Evolutionary conservation across 2,113 vertebrate genomes (phyloP), one percentile per base, ranked within the genome.

Genomic region (Pseudolaguvia tuberculata): DNA sequence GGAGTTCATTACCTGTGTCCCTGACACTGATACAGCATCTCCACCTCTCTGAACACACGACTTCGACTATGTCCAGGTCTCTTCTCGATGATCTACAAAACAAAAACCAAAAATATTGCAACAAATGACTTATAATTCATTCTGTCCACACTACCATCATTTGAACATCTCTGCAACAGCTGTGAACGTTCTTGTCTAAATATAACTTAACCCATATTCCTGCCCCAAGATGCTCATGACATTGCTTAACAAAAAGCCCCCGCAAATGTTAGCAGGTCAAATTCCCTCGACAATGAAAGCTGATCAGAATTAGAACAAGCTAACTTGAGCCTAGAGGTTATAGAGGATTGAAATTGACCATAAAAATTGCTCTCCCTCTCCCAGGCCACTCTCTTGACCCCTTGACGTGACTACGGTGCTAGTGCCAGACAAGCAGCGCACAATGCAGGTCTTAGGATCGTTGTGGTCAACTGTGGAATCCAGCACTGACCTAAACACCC

Each of bases 1-100:
- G 1, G 14, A 0, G 57, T 59, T 11, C 58, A 14, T 74, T 90
- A 99, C 96, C 96, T 94, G 88, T 99, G 96, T n/a, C 96, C 96
- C 90, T 99, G 97, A 87, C 97, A 99, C 88, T 99, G 97, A 57
- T 99, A 99, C n/a, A 99, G 91, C 95, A 96, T 99, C 88, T 99
- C 97, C 83, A 99, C 97, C 85, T 99, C 97, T 15, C 97, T 91
- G 84, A 99, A 99, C 52, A 98, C 97, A 29, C 97, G 85, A 72
- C 92, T 95, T 70, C 96, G 93, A 85, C 94, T 98, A 85, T 96
- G 95, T 50, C 95, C 96, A 2, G 93, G 93, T 82, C 94, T 86
- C 81, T 99, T 99, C 87, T 97, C 95, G 0, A 99, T 98, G 84
- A 99, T 98, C 97, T 99, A 87, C 0, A 21, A n/a, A 45, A 5